A percentile compares a stretch with the other conserved stretches of the same genome.
Conservation (phyloP, 1,140 invertebrate genomes). For the Teleogryllus occipitalis region DNA sequence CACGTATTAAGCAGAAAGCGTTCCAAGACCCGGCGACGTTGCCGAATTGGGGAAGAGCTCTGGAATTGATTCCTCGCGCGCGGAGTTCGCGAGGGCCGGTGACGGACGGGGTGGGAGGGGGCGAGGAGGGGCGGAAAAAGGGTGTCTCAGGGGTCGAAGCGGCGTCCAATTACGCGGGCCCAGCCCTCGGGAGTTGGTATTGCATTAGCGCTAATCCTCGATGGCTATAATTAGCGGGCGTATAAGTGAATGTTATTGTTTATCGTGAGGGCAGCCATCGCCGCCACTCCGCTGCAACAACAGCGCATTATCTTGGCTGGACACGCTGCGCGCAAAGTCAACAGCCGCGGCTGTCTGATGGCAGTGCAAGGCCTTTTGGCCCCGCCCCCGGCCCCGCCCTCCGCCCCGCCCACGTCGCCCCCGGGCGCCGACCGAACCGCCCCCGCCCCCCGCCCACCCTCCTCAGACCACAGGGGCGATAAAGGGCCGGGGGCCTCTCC, state of each 20-base stretch:
- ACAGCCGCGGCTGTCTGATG: not conserved
- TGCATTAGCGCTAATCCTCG: not conserved
- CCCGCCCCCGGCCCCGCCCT: too few relatives aligned
- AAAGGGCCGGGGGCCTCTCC: too few relatives aligned
- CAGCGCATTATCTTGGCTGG: not conserved
- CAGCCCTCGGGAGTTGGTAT: not conserved
- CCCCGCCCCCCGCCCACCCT: too few relatives aligned
- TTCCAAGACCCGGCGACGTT: too few relatives aligned
- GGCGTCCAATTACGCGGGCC: not conserved
- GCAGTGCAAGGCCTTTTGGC: not conserved
- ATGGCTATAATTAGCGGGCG: not conserved
- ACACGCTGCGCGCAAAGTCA: not conserved
- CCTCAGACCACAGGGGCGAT: too few relatives aligned
- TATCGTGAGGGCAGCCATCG: not conserved
- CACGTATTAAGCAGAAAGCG: too few relatives aligned
- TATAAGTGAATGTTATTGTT: slow-evolving; percentile 2
- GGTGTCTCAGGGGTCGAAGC: too few relatives aligned
- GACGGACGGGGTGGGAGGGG: too few relatives aligned
- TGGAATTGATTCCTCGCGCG: too few relatives aligned
- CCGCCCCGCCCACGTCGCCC: not conserved
- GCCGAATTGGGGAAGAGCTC: too few relatives aligned
- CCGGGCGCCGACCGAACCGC: not conserved
- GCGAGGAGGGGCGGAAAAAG: too few relatives aligned
- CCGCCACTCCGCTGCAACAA: not conserved
- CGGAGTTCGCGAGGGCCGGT: too few relatives aligned